Base-by-base conservation (phyloP, 2,113 vertebrate genomes). In the Cottus gobio region DNA sequence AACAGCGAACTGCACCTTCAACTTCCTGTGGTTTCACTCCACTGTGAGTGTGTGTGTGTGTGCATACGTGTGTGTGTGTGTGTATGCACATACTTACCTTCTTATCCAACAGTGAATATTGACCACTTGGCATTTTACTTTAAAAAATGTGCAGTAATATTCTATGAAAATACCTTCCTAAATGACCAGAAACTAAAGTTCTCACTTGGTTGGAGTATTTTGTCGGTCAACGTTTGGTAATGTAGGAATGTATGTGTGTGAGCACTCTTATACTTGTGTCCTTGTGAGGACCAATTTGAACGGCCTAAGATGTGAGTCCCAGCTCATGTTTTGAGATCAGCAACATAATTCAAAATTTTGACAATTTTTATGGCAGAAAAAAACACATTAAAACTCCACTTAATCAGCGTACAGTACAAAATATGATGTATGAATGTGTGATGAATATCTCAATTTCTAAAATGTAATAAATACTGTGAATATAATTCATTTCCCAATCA, bases 1-100 rank as follows among this genome's bases (percentile, higher is more conserved):
- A 30, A 80, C 56, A 46, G 71, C 20, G 2, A 76, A 56, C 52
- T 62, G 72, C 72, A 71, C 46, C 67, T 80, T 57, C 34, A 72
- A 56, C 73, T 60, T 30, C 50, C 72, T 57, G 75, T n/a, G 69
- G 69, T 20, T 28, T 28, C 42, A 28, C 71, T 37, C 22, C 72
- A n/a, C 15, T 48, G 3, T 6, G 48, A 28, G 62, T 57, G 71
- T 3, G n/a, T 70, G 60, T 64, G 44, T 82, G 79, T 46, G 58
- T 65, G 60, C 70, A 26, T 63, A 58, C 62, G 57, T 60, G 70
- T 46, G 54, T 31, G 54, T 58, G 37, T 42, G 37, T 31, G 30
- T 4, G 30, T 31, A 31, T 31, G 30, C 4, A 4, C 30, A 31
- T 31, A 31, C 30, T 4, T 31, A 31, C 30, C 30, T 31, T 31